Base-by-base conservation (phyloP, 1,140 invertebrate species). In the Zaprionus taronus region DNA sequence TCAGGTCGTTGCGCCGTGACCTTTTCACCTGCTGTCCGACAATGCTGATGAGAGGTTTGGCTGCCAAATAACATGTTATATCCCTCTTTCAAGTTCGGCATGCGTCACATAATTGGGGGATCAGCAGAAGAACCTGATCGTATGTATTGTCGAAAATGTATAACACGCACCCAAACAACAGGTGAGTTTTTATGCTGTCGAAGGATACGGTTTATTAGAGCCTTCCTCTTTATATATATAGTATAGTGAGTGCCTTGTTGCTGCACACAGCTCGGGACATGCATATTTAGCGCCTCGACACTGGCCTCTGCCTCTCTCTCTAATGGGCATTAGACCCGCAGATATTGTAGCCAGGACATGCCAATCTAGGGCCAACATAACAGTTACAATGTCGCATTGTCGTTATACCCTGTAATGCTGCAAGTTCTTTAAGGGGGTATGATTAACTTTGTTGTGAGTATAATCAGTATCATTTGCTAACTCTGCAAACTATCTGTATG, bases 161-260 rank as follows among this genome's bases (percentile, higher is more conserved):
- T 83, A 76, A 66, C 53, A 77, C 14, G 67, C 61, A 61, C n/a
- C 28, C 58, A 87, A 87, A 87, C 58, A 87, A 87, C 83, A 87
- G 83, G 84, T 87, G 83, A 89, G 55, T 49, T 77, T 70, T 67
- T 11, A 24, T 60, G 15, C 64, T 53, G 5, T 49, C 47, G 44
- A 77, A 58, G 83, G 83, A 80, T 55, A 86, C 69, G 83, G 72
- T 77, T 80, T 65, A 83, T 80, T 87, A 87, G 77, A 77, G 65
- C 63, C 51, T 67, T 24, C 51, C 17, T 38, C 20, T 20, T 20
- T 20, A 20, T 20, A 20, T 20, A 20, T 20, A 20, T 20, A 20
- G 20, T 20, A 57, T 28, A 28, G 22, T 17, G 44, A 22, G 41
- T 28, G 58, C 26, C 55, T 36, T n/a, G 41, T 28, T 66, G 20